Evolutionary conservation across 1,140 invertebrate species (phyloP).

Genomic region (Hermatobates lingyangjiaoensis): DNA sequence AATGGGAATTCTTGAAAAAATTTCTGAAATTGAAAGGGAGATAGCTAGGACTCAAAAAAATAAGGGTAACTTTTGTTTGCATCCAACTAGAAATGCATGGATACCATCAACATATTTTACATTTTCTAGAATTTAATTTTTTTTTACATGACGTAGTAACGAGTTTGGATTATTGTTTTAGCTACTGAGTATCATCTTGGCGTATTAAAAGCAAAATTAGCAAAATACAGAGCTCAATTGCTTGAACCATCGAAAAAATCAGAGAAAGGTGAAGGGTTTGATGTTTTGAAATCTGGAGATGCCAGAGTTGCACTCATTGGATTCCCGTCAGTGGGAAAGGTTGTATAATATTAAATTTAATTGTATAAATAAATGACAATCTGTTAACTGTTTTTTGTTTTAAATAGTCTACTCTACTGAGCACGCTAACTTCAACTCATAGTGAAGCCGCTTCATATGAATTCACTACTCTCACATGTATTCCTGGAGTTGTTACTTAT

Average conservation of each 20-base stretch:
- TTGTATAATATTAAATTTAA: constrained; percentile 18
- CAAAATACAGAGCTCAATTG: constrained; percentile 89
- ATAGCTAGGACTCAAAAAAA: constrained; percentile 98
- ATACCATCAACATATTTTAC: neutral
- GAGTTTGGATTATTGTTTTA: constrained; percentile 26
- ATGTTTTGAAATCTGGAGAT: constrained; percentile 98
- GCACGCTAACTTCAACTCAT: constrained; percentile 82
- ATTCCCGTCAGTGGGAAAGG: constrained; percentile 89
- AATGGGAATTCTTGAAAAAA: constrained; percentile 97
- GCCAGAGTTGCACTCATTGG: constrained; percentile 94
- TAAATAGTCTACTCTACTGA: constrained; percentile 71
- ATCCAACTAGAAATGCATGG: neutral
- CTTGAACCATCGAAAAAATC: constrained; percentile 87
- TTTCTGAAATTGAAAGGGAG: constrained; percentile 94
- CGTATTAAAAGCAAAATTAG: constrained; percentile 92
- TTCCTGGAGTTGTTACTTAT: constrained; percentile 96
- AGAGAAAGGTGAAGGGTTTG: constrained; percentile 98
- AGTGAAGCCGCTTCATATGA: constrained; percentile 95
- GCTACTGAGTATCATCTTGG: constrained; percentile 99
- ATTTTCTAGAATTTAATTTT: neutral
- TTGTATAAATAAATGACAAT: neutral
- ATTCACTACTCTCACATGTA: constrained; percentile 98
- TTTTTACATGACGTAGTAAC: neutral
- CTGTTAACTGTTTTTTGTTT: constrained; percentile 4
- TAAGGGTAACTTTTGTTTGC: constrained; percentile 53